Percentiles rank a stretch among this genome's conserved stretches.
These are phyloP conservation scores for Eustalomyia histrio DNA, from an alignment of 2,888 invertebrate genomes.

Conservation along the genomic window DNA sequence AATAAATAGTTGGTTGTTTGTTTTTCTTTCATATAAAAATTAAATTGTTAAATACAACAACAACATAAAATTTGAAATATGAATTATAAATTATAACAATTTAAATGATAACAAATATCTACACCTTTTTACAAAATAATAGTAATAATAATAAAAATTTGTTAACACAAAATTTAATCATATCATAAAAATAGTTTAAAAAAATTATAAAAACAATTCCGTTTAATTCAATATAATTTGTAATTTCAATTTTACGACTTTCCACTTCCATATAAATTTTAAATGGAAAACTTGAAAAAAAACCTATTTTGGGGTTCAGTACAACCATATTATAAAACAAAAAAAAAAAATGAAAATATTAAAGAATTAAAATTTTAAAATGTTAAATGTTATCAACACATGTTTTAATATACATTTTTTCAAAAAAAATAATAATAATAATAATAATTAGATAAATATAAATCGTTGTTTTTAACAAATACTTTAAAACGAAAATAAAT, in stretches of 20 bases:
- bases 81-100: slow-evolving; percentile 5
- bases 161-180: slow-evolving; percentile 10
- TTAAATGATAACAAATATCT: slow-evolving; percentile 23
- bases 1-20: background rate
- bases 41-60: background rate
- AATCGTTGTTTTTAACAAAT: background rate
- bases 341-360: too few relatives aligned
- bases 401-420: background rate
- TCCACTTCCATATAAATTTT: too few relatives aligned
- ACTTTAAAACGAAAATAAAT: background rate
- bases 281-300: too few relatives aligned
- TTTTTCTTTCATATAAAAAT: background rate
- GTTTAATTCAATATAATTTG: too few relatives aligned
- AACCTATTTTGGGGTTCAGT: too few relatives aligned
- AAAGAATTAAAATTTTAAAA: too few relatives aligned
- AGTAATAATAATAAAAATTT: slow-evolving; percentile 15
- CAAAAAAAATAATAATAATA: too few relatives aligned
- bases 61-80: background rate
- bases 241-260: too few relatives aligned
- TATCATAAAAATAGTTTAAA: background rate
- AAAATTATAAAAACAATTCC: too few relatives aligned
- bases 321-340: too few relatives aligned
- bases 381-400: background rate
- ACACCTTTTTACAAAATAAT: background rate
- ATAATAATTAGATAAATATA: background rate